Base-by-base conservation (phyloP, 2,113 vertebrate genomes). In the Poicephalus gulielmi region DNA sequence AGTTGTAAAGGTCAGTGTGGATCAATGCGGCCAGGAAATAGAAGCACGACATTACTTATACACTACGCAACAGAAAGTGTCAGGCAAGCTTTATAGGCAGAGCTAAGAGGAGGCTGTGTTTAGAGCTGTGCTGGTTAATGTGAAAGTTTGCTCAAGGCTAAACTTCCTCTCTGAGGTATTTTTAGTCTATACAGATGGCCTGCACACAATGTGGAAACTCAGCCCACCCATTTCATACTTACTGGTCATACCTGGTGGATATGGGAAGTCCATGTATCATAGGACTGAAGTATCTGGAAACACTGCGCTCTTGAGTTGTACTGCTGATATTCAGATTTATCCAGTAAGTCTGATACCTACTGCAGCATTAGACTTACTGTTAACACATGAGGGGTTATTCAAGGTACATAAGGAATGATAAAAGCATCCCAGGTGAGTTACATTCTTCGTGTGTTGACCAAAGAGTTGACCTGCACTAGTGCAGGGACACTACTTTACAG, bases 1-100 rank as follows among this genome's bases (percentile, higher is more conserved):
- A 79, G 83, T 59, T 91, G 57, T 84, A 96, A 94, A 97, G 83
- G 82, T 64, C 88, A 83, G 16, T 2, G 6, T 30, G 71, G 92
- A 93, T 96, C 86, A 79, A 84, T 82, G 73, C 0, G 0, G 37
- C 64, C 28, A 66, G 55, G 37, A 55, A 86, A 33, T 10, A 83
- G 87, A 71, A 92, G 28, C n/a, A 57, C 33, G 30, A 13, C 17
- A 28, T 81, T 92, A 63, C 75, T 88, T 86, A 76, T 86, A 71
- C 35, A 12, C 44, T 49, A n/a, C 46, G 46, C 73, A 89, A 78
- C 60, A 81, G 64, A 70, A 91, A 95, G 71, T 18, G 44, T 46
- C 85, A 33, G 64, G 39, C 39, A 75, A 75, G 37, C 33, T 91
- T 67, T 79, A 55, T 2, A 82, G 43, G 27, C 39, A 81, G 41